These are phyloP conservation scores for Peromyscus polionotus DNA, from an alignment of 2,113 vertebrate genomes.

Conservation along the genomic window DNA sequence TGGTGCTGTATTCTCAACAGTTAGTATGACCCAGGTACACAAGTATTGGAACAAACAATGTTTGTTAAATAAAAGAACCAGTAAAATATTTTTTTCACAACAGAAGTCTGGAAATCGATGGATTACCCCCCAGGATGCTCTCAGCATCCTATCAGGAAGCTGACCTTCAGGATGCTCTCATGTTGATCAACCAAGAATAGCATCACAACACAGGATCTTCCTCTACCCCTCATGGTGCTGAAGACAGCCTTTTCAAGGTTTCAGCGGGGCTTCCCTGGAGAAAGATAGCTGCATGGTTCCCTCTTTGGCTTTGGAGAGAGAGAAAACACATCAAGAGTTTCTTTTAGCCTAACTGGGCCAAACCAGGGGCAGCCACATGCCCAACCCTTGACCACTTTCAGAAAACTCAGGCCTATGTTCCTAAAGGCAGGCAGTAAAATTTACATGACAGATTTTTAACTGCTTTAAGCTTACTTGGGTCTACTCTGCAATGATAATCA, in stretches of 20 bases:
- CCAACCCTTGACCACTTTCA: background rate
- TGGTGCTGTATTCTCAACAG: background rate
- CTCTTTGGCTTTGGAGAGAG: background rate
- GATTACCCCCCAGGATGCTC: background rate
- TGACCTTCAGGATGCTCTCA: background rate
- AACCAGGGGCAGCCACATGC: background rate
- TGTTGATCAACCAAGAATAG: background rate
- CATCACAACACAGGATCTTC: background rate
- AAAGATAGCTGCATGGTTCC: background rate
- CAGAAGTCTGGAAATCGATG: background rate
- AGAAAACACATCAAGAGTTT: background rate
- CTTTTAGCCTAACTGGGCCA: background rate
- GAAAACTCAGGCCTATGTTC: background rate
- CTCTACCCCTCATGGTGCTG: background rate
- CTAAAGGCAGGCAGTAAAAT: background rate
- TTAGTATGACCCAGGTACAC: background rate
- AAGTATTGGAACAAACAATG: background rate
- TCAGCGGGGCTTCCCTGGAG: background rate
- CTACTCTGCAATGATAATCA: background rate
- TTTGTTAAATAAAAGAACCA: background rate
- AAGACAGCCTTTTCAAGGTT: background rate
- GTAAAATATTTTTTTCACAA: background rate
- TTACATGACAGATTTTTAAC: background rate
- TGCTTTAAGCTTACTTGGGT: background rate
- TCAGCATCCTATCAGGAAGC: background rate